A percentile compares a stretch with the other conserved stretches of the same genome.
These are phyloP conservation scores for Martes martes DNA, from an alignment of 2,113 vertebrate species.

Conservation along the genomic window DNA sequence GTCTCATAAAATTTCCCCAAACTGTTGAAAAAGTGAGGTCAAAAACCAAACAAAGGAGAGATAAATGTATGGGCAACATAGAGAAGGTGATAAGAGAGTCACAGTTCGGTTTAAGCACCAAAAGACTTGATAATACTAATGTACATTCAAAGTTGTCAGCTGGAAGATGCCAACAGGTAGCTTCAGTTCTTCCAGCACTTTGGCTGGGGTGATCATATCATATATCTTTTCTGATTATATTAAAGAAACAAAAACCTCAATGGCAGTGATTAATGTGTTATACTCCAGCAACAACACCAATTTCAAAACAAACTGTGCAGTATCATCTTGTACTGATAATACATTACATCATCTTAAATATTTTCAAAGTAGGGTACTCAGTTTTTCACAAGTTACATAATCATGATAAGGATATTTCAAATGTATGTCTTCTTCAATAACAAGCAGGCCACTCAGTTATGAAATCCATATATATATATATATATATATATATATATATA, in stretches of 20 bases:
- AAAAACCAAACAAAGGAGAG: not conserved
- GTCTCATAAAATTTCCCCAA: not conserved
- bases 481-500: not conserved
- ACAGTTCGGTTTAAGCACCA: not conserved
- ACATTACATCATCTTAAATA: conserved; percentile 44
- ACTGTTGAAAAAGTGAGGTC: not conserved
- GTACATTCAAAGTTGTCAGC: not conserved
- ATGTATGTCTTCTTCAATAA: conserved; percentile 57
- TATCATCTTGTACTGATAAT: conserved; percentile 46
- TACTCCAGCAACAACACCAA: not conserved
- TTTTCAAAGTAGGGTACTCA: conserved; percentile 58
- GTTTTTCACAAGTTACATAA: conserved; percentile 54
- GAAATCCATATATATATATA: not conserved
- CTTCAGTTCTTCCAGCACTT: not conserved
- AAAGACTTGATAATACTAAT: not conserved
- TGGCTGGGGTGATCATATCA: conserved; percentile 8
- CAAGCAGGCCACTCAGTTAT: conserved; percentile 42
- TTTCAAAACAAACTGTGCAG: conserved; percentile 13
- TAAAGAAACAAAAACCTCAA: not conserved
- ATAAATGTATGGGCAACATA: not conserved
- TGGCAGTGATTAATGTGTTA: conserved; percentile 29
- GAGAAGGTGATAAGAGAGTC: not conserved
- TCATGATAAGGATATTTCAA: conserved; percentile 62
- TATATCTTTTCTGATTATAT: conserved; percentile 30
- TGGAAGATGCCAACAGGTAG: not conserved